Conservation (phyloP, 2,888 invertebrate genomes). For the Teleogryllus oceanicus region DNA sequence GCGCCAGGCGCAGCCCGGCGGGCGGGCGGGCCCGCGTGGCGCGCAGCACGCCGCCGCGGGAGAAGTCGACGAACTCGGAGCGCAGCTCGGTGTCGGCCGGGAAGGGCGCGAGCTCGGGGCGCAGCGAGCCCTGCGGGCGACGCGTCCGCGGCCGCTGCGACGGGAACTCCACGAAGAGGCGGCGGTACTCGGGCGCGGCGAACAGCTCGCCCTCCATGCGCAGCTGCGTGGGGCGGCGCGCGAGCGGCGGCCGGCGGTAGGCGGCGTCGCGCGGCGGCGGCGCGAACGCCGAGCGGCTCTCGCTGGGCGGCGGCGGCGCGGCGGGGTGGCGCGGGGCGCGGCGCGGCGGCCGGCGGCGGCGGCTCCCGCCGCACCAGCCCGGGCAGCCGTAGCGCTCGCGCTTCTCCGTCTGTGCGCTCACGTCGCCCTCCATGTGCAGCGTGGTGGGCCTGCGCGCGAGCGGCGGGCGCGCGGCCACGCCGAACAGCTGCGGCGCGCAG, state of each 20-base stretch:
- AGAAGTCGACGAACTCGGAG: background rate
- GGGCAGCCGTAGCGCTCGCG: background rate
- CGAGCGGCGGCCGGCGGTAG: background rate
- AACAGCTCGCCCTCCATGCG: background rate
- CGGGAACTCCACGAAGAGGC: slow-evolving; percentile 1
- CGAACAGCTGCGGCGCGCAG: background rate
- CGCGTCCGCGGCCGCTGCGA: background rate
- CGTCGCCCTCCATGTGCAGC: background rate
- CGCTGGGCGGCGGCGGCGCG: background rate
- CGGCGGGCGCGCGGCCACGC: background rate
- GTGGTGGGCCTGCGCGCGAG: background rate
- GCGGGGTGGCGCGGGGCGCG: background rate
- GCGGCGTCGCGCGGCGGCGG: background rate
- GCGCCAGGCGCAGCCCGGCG: background rate
- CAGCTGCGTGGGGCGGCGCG: slow-evolving; percentile 10
- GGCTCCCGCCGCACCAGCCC: background rate
- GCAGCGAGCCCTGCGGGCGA: background rate
- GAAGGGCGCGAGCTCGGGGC: background rate
- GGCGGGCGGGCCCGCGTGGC: background rate
- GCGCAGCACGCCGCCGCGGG: background rate
- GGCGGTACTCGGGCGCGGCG: background rate
- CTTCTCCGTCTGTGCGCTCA: background rate
- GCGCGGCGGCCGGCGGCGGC: background rate
- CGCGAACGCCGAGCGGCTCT: background rate
- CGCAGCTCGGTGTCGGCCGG: background rate